A percentile compares a stretch with the other conserved stretches of the same genome.
phyloP scores from a whole-genome alignment of 2,888 invertebrate genomes.

The Isoperla grammatica region DNA sequence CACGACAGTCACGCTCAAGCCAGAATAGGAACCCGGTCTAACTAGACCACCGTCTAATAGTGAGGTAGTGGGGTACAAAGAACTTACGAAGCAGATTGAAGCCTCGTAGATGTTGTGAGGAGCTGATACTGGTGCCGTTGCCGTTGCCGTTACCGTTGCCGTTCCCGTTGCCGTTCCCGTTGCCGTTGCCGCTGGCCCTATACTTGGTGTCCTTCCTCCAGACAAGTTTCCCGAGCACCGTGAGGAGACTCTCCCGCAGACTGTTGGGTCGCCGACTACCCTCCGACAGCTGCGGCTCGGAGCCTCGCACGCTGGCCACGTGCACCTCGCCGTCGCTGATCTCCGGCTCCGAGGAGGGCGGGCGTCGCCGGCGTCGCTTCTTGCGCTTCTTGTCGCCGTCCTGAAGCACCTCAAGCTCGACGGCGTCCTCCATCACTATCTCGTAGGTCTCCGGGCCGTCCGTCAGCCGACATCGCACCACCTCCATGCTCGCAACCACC shows the following conservation, averaged over 20 bases:
- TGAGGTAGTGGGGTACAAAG: no score
- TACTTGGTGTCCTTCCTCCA: slow-evolving; percentile 44
- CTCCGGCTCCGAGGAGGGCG: slow-evolving; percentile 21
- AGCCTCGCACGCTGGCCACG: slow-evolving; percentile 2
- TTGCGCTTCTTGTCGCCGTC: slow-evolving; percentile 15
- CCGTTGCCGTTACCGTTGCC: background rate
- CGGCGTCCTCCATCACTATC: slow-evolving; percentile 26
- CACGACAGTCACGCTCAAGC: no score
- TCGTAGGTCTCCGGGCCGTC: slow-evolving; percentile 15
- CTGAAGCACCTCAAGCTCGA: slow-evolving; percentile 32
- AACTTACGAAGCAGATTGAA: no score
- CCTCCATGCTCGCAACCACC: background rate
- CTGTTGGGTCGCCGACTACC: slow-evolving; percentile 40
- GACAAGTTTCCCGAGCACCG: slow-evolving; percentile 58
- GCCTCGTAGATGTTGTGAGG: no score
- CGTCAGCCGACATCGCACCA: slow-evolving; percentile 6
- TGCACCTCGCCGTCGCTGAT: slow-evolving; percentile 17
- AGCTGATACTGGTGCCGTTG: no score
- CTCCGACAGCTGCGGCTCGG: slow-evolving; percentile 9
- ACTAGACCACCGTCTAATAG: no score
- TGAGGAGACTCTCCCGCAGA: slow-evolving; percentile 59
- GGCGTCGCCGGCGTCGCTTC: slow-evolving; percentile 18
- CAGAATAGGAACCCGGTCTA: no score
- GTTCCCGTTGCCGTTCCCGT: no score
- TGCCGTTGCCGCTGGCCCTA: background rate